Evolutionary conservation across 2,113 vertebrate genomes (phyloP), one percentile per base, ranked within the genome.

Genomic region (Ia io): DNA sequence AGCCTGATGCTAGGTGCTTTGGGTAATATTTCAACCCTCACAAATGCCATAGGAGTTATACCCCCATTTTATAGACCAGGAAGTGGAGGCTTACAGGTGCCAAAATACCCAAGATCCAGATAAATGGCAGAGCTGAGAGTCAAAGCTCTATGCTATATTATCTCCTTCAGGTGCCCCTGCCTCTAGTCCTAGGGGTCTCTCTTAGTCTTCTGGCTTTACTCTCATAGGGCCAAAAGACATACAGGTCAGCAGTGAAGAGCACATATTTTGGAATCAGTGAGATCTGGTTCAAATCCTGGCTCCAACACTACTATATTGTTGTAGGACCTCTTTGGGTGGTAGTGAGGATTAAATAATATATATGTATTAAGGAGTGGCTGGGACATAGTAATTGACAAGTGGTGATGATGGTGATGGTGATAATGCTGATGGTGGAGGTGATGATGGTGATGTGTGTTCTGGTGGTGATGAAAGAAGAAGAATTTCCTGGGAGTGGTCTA

Each of bases 371-470:
- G 22, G 63, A 59, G n/a, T 11, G n/a, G 32, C 28, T 22, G 67
- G 79, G 74, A 53, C 84, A 32, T 11, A 51, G 70, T 87, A 63
- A 17, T 9, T 32, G 69, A 42, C 17, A 83, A 65, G 9, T 70
- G 25, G 2, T 61, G 25, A 0, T 9, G 18, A 2, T 74, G 37
- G 0, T 82, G 3, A 0, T 42, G 4, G 0, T 59, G 25, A 0
- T 35, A 10, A 0, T 76, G 8, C 0, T 84, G 40, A 2, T 49
- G 37, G 0, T 84, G 25, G 1, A 25, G 14, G 0, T 25, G 23
- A 0, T 42, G 3, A 0, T 49, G 40, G 1, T 74, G 79, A 9
- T 13, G 14, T 20, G 9, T n/a, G 2, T 51, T 67, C 2, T 20
- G 40, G 3, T 80, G 28, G 4, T 42, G 79, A 10, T 53, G 65